Evolutionary conservation across 1,140 invertebrate genomes (phyloP).

Genomic region (Chironomus striatipennis): DNA sequence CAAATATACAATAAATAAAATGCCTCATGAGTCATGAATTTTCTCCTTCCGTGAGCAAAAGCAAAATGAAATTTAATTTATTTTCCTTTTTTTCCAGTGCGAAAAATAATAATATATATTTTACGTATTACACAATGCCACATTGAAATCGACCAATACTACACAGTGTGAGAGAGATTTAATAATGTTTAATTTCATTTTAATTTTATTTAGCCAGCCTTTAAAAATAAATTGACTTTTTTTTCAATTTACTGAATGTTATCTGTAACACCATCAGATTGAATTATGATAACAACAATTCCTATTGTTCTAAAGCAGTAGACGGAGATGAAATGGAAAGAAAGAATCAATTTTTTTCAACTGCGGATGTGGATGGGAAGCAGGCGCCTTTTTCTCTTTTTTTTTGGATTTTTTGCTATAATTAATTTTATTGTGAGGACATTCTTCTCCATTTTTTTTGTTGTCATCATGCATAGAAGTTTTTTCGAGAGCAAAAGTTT

Average conservation of each 20-base stretch:
- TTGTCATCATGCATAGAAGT: background rate
- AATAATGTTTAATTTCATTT: slow-evolving; percentile 9
- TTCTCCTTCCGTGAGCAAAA: too few relatives aligned
- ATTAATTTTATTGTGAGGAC: slow-evolving; percentile 14
- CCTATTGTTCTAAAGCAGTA: background rate
- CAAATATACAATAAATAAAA: too few relatives aligned
- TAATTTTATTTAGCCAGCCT: background rate
- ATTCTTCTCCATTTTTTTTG: background rate
- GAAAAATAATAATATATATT: too few relatives aligned
- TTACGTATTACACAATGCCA: too few relatives aligned
- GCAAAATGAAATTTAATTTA: too few relatives aligned
- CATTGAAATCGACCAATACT: too few relatives aligned
- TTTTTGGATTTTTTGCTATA: background rate
- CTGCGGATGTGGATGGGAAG: background rate
- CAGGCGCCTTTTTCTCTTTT: too few relatives aligned
- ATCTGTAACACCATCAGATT: slow-evolving; percentile 7
- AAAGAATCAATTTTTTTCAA: background rate
- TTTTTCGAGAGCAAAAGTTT: background rate
- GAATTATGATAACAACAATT: background rate
- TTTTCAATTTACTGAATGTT: background rate
- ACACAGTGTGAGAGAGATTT: background rate
- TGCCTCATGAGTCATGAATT: too few relatives aligned
- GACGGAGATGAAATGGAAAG: background rate
- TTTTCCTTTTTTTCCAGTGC: too few relatives aligned
- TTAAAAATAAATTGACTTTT: slow-evolving; percentile 6